These are phyloP conservation scores for Amniataba percoides DNA, from an alignment of 2,797 vertebrate species.

Conservation along the genomic window DNA sequence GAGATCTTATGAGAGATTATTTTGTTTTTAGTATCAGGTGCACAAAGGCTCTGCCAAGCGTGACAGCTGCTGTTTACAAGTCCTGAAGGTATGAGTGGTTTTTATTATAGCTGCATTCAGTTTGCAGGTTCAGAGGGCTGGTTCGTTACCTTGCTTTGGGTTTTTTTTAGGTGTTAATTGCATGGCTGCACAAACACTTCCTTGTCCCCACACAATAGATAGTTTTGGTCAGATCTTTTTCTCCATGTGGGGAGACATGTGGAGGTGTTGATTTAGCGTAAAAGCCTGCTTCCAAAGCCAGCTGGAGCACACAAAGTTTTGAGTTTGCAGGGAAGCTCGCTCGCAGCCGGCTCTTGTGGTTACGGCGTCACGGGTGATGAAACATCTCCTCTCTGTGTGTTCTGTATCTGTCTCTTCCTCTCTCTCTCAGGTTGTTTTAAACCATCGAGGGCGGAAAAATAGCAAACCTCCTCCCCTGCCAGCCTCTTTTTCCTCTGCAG, in stretches of 20 bases:
- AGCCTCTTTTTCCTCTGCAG: slow-evolving; percentile 52
- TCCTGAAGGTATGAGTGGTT: slow-evolving; percentile 25
- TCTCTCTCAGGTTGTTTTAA: slow-evolving; percentile 61
- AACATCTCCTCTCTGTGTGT: slow-evolving; percentile 31
- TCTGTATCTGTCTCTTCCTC: slow-evolving; percentile 59
- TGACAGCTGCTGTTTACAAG: slow-evolving; percentile 45
- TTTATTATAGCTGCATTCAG: slow-evolving; percentile 2
- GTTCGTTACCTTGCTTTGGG: background rate
- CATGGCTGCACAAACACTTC: background rate
- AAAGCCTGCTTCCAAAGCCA: slow-evolving; percentile 23
- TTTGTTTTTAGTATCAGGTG: background rate
- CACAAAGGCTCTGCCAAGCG: background rate
- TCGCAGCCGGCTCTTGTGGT: slow-evolving; percentile 41
- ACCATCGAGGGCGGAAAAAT: slow-evolving; percentile 50
- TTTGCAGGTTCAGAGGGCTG: background rate
- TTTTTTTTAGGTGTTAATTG: slow-evolving; percentile 8
- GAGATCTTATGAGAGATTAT: background rate
- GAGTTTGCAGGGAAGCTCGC: slow-evolving; percentile 13
- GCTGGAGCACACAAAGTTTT: slow-evolving; percentile 21
- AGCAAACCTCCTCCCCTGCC: slow-evolving; percentile 29
- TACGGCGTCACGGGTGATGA: slow-evolving; percentile 31
- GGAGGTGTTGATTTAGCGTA: slow-evolving; percentile 10
- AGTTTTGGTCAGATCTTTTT: background rate
- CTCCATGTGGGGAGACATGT: background rate
- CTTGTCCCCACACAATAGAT: background rate